phyloP scores from a whole-genome alignment of 2,113 vertebrate species.

The Odocoileus hemionus region DNA sequence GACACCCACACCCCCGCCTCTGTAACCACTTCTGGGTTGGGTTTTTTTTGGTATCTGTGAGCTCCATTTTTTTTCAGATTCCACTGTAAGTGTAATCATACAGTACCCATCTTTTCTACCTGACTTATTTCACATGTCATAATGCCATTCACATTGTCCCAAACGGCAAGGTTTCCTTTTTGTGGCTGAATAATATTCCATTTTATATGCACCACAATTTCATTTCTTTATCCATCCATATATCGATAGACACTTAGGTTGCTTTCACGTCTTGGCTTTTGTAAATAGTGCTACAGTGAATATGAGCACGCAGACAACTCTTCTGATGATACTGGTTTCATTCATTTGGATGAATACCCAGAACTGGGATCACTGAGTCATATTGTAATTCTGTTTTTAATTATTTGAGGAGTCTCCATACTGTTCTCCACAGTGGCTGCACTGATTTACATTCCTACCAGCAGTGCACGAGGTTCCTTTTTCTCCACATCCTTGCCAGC shows the following conservation, averaged over 20 bases:
- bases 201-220: not conserved
- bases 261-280: not conserved
- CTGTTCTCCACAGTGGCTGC: not conserved
- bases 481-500: not conserved
- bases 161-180: not conserved
- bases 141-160: not conserved
- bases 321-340: not conserved
- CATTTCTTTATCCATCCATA: not conserved
- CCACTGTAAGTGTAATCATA: fast-evolving
- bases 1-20: not conserved
- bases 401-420: not conserved
- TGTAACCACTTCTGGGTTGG: not conserved
- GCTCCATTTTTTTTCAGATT: not conserved
- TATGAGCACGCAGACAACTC: too few species aligned
- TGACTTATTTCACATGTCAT: not conserved
- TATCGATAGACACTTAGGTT: fast-evolving
- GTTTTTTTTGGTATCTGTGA: not conserved
- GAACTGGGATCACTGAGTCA: not conserved
- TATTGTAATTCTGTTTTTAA: not conserved
- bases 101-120: not conserved
- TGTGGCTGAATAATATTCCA: not conserved
- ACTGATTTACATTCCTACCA: not conserved
- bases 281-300: not conserved
- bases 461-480: fast-evolving
- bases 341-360: not conserved